Conservation (phyloP, 2,888 invertebrate genomes). For the Clanis bilineata region DNA sequence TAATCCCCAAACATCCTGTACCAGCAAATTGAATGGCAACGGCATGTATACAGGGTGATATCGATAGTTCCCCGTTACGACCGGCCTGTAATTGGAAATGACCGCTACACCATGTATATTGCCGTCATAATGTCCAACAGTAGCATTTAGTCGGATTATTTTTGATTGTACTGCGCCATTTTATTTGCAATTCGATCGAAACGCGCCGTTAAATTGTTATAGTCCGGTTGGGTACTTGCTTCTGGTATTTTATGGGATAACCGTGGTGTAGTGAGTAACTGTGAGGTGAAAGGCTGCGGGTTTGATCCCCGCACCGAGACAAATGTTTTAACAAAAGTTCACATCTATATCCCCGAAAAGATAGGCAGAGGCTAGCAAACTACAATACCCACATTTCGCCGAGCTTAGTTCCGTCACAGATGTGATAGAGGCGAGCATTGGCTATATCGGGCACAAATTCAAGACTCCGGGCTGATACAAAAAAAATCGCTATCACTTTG, state of each 20-base stretch:
- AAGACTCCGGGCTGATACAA: too few relatives aligned
- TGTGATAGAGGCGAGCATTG: too few relatives aligned
- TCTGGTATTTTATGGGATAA: conserved; percentile 8
- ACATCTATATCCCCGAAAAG: too few relatives aligned
- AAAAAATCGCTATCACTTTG: too few relatives aligned
- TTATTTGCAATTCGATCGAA: conserved; percentile 19
- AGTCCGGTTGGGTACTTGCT: conserved; percentile 17
- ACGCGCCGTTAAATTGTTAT: conserved; percentile 13
- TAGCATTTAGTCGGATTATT: conserved; percentile 29
- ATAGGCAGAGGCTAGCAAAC: too few relatives aligned
- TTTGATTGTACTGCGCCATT: conserved; percentile 27
- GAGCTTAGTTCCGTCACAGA: too few relatives aligned
- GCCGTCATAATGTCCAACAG: conserved; percentile 29
- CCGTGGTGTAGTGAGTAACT: too few relatives aligned
- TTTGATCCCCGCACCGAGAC: too few relatives aligned
- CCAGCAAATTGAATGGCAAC: conserved; percentile 30
- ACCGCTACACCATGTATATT: conserved; percentile 39
- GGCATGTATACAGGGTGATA: conserved; percentile 37
- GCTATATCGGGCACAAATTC: too few relatives aligned
- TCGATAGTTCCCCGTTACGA: conserved; percentile 60
- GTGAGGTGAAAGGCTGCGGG: too few relatives aligned
- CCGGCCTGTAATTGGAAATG: conserved; percentile 55
- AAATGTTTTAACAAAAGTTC: too few relatives aligned
- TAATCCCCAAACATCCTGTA: conserved; percentile 19
- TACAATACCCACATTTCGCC: too few relatives aligned